These are phyloP conservation scores for Triplophysa yarkandensis DNA, from an alignment of 2,797 vertebrate genomes.

Conservation along the genomic window DNA sequence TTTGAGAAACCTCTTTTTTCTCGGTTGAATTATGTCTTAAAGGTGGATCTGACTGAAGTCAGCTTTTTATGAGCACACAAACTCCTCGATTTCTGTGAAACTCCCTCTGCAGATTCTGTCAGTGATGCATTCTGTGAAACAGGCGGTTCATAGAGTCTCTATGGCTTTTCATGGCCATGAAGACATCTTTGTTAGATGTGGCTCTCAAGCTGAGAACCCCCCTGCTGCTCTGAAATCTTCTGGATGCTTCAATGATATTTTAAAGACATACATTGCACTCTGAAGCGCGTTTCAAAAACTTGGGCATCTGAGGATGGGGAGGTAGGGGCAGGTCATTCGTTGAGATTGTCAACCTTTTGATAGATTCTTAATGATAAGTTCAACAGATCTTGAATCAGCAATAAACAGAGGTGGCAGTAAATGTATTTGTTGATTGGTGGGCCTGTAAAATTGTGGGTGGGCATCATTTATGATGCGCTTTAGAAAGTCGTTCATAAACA, in stretches of 20 bases:
- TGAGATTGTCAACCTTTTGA: slow-evolving; percentile 16
- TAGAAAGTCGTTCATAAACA: no score
- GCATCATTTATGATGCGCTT: no score
- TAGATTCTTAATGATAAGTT: neutral
- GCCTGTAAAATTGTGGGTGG: no score
- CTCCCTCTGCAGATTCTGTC: slow-evolving; percentile 3
- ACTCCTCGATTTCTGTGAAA: slow-evolving; percentile 25
- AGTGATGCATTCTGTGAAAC: slow-evolving; percentile 18
- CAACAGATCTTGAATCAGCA: neutral
- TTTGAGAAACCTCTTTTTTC: neutral
- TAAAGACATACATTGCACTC: slow-evolving; percentile 15
- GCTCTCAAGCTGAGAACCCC: neutral
- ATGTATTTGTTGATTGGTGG: neutral
- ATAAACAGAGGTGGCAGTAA: slow-evolving; percentile 10
- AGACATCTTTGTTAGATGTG: slow-evolving; percentile 23
- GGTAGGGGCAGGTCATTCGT: slow-evolving; percentile 12
- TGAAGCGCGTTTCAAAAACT: slow-evolving; percentile 32
- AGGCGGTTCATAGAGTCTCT: neutral
- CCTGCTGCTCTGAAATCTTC: slow-evolving; percentile 23
- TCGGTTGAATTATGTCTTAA: slow-evolving; percentile 17
- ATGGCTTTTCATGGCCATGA: slow-evolving; percentile 18
- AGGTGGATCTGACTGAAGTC: slow-evolving; percentile 2
- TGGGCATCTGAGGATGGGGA: neutral
- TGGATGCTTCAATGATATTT: slow-evolving; percentile 20
- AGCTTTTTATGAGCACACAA: neutral